These are phyloP conservation scores for Diplazon laetatorius DNA, from an alignment of 2,888 invertebrate species.

Conservation along the genomic window DNA sequence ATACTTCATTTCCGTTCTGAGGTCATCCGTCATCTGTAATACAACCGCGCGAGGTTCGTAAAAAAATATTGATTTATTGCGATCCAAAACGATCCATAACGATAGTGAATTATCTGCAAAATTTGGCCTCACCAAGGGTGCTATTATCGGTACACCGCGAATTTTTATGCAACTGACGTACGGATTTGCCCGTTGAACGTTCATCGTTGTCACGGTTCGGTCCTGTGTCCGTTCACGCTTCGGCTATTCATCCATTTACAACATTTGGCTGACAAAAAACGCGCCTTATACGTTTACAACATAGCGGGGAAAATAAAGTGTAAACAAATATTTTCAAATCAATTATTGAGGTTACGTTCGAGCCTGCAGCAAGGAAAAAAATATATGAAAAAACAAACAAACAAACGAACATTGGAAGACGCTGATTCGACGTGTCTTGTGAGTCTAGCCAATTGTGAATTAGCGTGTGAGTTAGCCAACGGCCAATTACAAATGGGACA, in stretches of 20 bases:
- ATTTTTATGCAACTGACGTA: slow-evolving; percentile 89
- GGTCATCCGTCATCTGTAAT: slow-evolving; percentile 87
- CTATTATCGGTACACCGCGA: slow-evolving; percentile 89
- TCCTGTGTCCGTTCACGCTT: not conserved
- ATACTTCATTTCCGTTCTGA: slow-evolving; percentile 86
- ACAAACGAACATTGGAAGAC: slow-evolving; percentile 27
- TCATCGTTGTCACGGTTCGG: slow-evolving; percentile 41
- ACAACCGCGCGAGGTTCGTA: slow-evolving; percentile 41
- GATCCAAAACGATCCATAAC: not conserved
- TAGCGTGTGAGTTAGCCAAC: too few species aligned
- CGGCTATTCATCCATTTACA: slow-evolving; percentile 8
- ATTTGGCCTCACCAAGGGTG: slow-evolving; percentile 87
- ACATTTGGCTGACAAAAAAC: slow-evolving; percentile 29
- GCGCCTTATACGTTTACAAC: not conserved
- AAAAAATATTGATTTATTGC: not conserved
- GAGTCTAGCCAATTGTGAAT: not conserved
- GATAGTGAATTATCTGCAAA: not conserved
- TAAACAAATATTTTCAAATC: slow-evolving; percentile 57
- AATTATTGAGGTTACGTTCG: slow-evolving; percentile 52
- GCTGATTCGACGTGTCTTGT: slow-evolving; percentile 5
- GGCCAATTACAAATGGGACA: too few species aligned
- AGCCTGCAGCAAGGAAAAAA: not conserved
- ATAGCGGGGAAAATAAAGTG: slow-evolving; percentile 3
- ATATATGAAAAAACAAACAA: too few species aligned
- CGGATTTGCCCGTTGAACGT: slow-evolving; percentile 41